A percentile compares a stretch with the other conserved stretches of the same genome.
Conservation (phyloP, 2,113 vertebrate species). For the Nematolebias whitei region DNA sequence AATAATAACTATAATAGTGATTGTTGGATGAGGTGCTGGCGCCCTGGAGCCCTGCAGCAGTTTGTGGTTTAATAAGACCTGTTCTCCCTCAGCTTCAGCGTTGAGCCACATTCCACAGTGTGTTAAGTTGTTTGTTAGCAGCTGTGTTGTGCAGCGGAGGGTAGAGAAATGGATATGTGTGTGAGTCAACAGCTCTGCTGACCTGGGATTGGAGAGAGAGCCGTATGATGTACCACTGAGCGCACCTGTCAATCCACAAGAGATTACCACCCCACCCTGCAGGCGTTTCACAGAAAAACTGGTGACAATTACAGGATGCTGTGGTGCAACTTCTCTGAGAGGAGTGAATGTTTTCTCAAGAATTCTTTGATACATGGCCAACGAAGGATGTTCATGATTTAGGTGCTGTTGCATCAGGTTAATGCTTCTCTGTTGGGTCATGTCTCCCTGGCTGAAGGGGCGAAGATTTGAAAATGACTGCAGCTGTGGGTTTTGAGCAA, state of each 20-base stretch:
- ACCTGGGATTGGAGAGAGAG: constrained; percentile 36
- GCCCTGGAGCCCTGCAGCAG: constrained; percentile 53
- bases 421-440: constrained; percentile 6
- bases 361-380: constrained; percentile 36
- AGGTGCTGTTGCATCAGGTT: constrained; percentile 32
- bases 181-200: constrained; percentile 47
- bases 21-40: constrained; percentile 51
- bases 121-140: constrained; percentile 56
- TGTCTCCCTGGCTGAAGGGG: constrained; percentile 12
- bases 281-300: constrained; percentile 49
- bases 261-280: constrained; percentile 43
- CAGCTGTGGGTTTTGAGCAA: constrained; percentile 17
- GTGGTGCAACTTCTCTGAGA: constrained; percentile 28
- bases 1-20: constrained; percentile 54
- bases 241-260: constrained; percentile 40
- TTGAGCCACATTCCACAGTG: constrained; percentile 54
- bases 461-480: constrained; percentile 4
- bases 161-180: constrained; percentile 38
- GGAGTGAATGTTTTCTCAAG: constrained; percentile 19
- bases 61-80: constrained; percentile 57
- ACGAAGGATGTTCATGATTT: constrained; percentile 42
- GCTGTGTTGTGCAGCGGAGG: constrained; percentile 31
- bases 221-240: constrained; percentile 37
- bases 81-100: constrained; percentile 30
- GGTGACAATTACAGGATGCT: constrained; percentile 54